These are phyloP conservation scores for Callyntrura guangdongensis DNA, from an alignment of 2,888 invertebrate species.

Conservation along the genomic window DNA sequence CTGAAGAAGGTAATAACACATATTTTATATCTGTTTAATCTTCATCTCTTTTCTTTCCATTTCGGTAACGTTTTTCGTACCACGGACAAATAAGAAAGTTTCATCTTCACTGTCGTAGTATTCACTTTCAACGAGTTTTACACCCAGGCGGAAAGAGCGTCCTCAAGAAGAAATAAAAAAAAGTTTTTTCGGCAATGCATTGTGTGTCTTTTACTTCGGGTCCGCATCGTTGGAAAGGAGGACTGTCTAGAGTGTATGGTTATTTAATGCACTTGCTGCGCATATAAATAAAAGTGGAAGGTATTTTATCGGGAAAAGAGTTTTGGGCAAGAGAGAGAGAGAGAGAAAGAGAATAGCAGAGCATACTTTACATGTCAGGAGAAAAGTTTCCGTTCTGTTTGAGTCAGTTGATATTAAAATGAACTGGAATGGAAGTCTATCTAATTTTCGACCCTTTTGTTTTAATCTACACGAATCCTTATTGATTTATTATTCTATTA, in stretches of 20 bases:
- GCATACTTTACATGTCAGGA: constrained; percentile 25
- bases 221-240: background rate
- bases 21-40: constrained; percentile 71
- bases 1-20: constrained; percentile 57
- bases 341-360: constrained; percentile 37
- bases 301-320: constrained; percentile 28
- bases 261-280: background rate
- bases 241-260: background rate
- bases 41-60: constrained; percentile 49
- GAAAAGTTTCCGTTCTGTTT: background rate
- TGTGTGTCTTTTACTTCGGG: background rate
- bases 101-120: constrained; percentile 37
- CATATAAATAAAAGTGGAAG: background rate
- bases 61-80: background rate
- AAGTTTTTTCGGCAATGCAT: constrained; percentile 19
- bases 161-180: constrained; percentile 60
- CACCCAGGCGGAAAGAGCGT: background rate
- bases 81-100: constrained; percentile 34
- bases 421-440: constrained; percentile 61
- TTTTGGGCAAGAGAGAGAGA: background rate
- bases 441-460: constrained; percentile 71
- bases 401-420: constrained; percentile 69
- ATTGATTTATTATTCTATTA: constrained; percentile 61
- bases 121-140: constrained; percentile 36
- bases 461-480: constrained; percentile 71